A percentile compares a stretch with the other conserved stretches of the same genome.
These are phyloP conservation scores for Drosophila ochracea DNA, from an alignment of 2,888 invertebrate genomes.

Conservation along the genomic window DNA sequence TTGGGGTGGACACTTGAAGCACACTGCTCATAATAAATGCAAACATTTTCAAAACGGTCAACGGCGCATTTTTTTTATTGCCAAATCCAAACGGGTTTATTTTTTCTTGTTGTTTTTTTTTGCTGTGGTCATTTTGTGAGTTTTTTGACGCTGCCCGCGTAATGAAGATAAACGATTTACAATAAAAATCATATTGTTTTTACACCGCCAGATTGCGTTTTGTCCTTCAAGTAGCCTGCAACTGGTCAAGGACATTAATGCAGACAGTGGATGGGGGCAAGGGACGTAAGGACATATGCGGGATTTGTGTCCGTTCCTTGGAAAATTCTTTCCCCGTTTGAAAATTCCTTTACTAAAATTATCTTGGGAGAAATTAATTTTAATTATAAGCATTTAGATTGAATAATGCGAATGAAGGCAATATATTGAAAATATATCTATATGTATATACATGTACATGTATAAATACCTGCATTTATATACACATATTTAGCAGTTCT, in stretches of 20 bases:
- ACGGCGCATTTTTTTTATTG: conserved; percentile 50
- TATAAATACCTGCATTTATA: not conserved
- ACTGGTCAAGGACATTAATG: conserved; percentile 65
- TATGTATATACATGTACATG: rapidly evolving
- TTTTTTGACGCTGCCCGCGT: conserved; percentile 63
- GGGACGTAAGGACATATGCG: conserved; percentile 17
- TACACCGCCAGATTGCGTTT: conserved; percentile 56
- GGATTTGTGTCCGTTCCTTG: conserved; percentile 11
- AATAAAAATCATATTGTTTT: conserved; percentile 67
- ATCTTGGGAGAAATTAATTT: not conserved
- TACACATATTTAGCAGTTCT: not conserved
- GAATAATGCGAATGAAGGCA: not conserved
- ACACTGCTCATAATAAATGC: conserved; percentile 29
- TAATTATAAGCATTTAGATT: not conserved
- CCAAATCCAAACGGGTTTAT: conserved; percentile 50
- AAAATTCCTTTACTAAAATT: not conserved
- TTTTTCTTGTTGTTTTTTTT: conserved; percentile 29
- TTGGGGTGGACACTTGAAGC: conserved; percentile 67
- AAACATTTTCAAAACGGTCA: conserved; percentile 36
- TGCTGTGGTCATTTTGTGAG: conserved; percentile 49
- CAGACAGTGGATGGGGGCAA: not conserved
- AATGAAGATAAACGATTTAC: conserved; percentile 78
- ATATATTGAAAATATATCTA: not conserved
- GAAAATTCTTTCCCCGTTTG: not conserved
- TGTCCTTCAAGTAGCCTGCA: conserved; percentile 19